Percentiles rank a stretch among this genome's conserved stretches.
Conservation (phyloP, 2,113 vertebrate genomes). For the Ramphastos sulfuratus region DNA sequence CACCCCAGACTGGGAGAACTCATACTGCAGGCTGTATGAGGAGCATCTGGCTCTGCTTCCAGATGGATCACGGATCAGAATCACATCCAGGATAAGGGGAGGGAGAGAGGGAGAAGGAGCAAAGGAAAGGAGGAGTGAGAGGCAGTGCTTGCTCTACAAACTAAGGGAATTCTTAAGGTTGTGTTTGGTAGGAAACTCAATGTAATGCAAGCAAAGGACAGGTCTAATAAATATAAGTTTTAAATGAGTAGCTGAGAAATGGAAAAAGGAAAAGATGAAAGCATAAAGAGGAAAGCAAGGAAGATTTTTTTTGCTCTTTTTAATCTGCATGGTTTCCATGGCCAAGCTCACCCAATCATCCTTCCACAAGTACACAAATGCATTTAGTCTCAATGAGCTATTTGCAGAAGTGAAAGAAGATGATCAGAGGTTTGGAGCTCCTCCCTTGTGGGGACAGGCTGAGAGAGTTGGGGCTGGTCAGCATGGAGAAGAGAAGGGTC, state of each 20-base stretch:
- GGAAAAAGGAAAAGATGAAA: background rate
- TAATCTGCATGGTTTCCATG: background rate
- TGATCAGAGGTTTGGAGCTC: too few species aligned
- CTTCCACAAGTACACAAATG: background rate
- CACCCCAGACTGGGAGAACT: constrained; percentile 32
- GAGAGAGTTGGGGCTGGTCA: too few species aligned
- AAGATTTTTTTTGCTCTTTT: background rate
- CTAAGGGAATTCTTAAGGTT: background rate
- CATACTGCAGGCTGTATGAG: background rate
- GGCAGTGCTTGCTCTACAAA: background rate
- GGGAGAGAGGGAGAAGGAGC: background rate
- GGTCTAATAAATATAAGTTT: background rate
- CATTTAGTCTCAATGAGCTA: background rate
- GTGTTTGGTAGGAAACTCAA: background rate
- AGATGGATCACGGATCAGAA: background rate
- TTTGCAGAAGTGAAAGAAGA: background rate
- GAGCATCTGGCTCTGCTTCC: constrained; percentile 6
- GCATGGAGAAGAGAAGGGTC: too few species aligned
- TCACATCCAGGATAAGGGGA: background rate
- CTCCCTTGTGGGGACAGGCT: too few species aligned
- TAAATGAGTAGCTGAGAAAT: background rate
- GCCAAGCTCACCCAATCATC: background rate
- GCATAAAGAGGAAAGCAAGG: background rate
- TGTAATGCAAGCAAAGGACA: background rate
- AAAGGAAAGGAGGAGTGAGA: background rate